Percentiles rank a stretch among this genome's conserved stretches.
These are phyloP conservation scores for Meandrusa payeni DNA, from an alignment of 2,888 invertebrate genomes.

Conservation along the genomic window DNA sequence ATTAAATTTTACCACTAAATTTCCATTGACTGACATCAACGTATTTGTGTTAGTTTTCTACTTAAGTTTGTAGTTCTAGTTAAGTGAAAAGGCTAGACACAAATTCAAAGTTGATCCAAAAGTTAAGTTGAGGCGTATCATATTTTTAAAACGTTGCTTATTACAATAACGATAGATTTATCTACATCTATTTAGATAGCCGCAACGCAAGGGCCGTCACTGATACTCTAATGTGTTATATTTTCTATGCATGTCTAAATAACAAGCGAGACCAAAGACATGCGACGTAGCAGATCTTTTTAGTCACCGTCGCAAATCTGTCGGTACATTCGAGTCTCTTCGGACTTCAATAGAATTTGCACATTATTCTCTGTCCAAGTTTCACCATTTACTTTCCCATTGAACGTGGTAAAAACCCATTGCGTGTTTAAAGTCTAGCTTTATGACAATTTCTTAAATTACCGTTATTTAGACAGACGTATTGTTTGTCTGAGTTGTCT, in stretches of 20 bases:
- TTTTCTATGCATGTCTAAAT: slow-evolving; percentile 1
- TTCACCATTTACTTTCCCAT: slow-evolving; percentile 18
- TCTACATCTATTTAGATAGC: too few relatives aligned
- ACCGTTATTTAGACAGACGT: slow-evolving; percentile 9
- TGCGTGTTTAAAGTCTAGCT: neutral
- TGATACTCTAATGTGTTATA: neutral
- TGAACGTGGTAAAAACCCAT: slow-evolving; percentile 16
- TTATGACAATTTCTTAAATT: slow-evolving; percentile 11
- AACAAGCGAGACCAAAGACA: neutral
- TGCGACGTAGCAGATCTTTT: neutral
- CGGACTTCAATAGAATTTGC: slow-evolving; percentile 10
- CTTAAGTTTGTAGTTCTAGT: too few relatives aligned
- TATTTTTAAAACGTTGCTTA: too few relatives aligned
- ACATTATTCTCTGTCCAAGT: slow-evolving; percentile 11
- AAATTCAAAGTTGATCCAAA: too few relatives aligned
- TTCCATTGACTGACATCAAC: too few relatives aligned
- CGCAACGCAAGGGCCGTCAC: too few relatives aligned
- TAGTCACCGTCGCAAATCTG: slow-evolving; percentile 12
- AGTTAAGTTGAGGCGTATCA: too few relatives aligned
- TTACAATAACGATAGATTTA: too few relatives aligned
- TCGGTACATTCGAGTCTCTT: neutral
- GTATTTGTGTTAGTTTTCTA: too few relatives aligned
- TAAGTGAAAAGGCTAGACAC: too few relatives aligned
- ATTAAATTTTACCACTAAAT: too few relatives aligned
- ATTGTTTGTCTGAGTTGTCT: too few relatives aligned